phyloP scores from a whole-genome alignment of 2,797 vertebrate genomes.

The Lemur catta region DNA sequence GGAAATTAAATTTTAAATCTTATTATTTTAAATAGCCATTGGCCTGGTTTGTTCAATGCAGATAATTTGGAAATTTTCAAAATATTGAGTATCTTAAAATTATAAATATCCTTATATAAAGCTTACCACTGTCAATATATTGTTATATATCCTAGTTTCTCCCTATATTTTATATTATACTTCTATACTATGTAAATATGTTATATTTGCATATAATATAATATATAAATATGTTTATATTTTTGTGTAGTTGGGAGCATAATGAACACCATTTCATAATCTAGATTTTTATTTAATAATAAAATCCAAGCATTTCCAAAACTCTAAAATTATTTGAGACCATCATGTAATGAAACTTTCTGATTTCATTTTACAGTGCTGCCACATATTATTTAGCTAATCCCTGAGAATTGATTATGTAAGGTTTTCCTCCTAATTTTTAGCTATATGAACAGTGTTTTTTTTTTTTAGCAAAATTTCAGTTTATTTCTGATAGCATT shows the following conservation, averaged over 20 bases:
- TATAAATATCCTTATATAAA: background rate
- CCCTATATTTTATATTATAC: background rate
- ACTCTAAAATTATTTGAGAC: background rate
- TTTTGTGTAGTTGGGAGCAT: background rate
- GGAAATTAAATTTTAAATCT: background rate
- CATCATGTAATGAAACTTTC: background rate
- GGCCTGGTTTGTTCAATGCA: background rate
- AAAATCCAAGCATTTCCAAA: background rate
- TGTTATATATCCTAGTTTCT: background rate
- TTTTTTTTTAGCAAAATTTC: too few species aligned
- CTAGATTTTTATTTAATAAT: conserved; percentile 4
- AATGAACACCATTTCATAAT: background rate
- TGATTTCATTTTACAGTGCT: background rate
- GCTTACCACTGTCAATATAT: background rate
- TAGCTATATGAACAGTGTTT: background rate
- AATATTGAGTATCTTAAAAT: background rate
- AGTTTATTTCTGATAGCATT: too few species aligned
- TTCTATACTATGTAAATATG: background rate
- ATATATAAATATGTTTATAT: background rate
- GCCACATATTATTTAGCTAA: background rate
- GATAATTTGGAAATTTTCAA: background rate
- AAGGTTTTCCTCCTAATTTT: background rate
- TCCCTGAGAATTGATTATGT: background rate
- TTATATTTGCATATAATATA: too few species aligned
- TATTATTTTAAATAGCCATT: background rate